Percentiles rank a stretch among this genome's conserved stretches.
Evolutionary conservation across 2,888 invertebrate genomes (phyloP).

Genomic region (Gymnocheta viridis): DNA sequence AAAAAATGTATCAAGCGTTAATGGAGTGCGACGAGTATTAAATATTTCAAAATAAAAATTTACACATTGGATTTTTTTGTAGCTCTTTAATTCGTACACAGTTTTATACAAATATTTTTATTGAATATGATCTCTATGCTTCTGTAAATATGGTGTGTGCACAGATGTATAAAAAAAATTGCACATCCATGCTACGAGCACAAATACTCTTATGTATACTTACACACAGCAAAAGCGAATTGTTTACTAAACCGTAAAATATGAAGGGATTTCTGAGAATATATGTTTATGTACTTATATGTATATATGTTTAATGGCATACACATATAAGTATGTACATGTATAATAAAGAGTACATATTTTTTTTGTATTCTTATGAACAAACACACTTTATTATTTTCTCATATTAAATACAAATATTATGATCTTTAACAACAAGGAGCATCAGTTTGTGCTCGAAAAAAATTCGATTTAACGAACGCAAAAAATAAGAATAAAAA

Average conservation of each 20-base stretch:
- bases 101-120: neutral
- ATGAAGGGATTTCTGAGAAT: slow-evolving; percentile 4
- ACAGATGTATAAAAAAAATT: slow-evolving; percentile 35
- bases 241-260: slow-evolving; percentile 7
- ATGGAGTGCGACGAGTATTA: neutral
- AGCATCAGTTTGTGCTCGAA: neutral
- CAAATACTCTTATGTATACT: neutral
- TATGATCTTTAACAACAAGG: neutral
- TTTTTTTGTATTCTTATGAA: neutral
- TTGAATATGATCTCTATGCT: neutral
- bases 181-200: slow-evolving; percentile 8
- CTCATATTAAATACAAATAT: slow-evolving; percentile 15
- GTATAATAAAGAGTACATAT: neutral
- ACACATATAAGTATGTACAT: too few relatives aligned
- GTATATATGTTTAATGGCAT: neutral
- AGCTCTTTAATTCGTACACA: neutral
- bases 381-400: slow-evolving; percentile 9
- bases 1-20: neutral
- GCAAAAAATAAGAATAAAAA: neutral
- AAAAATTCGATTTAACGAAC: neutral
- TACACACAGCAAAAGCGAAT: neutral
- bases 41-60: neutral
- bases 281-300: neutral
- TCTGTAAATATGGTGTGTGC: slow-evolving; percentile 31
- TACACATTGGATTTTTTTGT: neutral